phyloP scores from a whole-genome alignment of 2,888 invertebrate species.

The Teleogryllus oceanicus region DNA sequence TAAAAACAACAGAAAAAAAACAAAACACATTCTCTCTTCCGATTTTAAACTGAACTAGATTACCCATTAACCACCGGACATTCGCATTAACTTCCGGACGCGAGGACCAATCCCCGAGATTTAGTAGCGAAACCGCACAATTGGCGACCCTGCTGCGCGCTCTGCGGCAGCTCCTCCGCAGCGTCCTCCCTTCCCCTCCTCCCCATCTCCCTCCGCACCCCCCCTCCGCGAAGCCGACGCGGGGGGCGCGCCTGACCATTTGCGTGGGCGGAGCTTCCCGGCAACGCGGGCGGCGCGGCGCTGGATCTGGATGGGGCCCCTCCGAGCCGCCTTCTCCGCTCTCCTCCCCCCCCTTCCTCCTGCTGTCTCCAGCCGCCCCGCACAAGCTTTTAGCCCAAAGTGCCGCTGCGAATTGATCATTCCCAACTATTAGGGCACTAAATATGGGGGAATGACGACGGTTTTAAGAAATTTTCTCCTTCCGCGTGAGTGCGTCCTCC shows the following conservation, averaged over 20 bases:
- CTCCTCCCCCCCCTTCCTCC: background rate
- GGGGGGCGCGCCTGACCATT: background rate
- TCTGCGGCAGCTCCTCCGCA: too few relatives aligned
- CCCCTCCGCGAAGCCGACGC: background rate
- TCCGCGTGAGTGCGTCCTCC: background rate
- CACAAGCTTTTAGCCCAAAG: background rate
- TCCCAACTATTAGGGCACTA: background rate
- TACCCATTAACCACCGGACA: too few relatives aligned
- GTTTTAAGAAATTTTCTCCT: background rate
- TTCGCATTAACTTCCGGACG: too few relatives aligned
- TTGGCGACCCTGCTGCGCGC: too few relatives aligned
- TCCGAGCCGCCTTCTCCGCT: background rate
- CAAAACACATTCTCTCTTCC: too few relatives aligned
- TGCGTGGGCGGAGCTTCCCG: background rate
- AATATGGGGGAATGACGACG: slow-evolving; percentile 1
- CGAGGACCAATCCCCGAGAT: too few relatives aligned
- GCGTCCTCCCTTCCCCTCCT: background rate
- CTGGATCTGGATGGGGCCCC: background rate
- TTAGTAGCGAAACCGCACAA: too few relatives aligned
- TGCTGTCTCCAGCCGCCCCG: background rate
- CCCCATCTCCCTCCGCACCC: background rate
- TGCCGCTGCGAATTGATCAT: slow-evolving; percentile 9
- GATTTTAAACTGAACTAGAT: too few relatives aligned
- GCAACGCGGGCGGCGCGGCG: background rate
- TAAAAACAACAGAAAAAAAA: too few relatives aligned